Conservation (phyloP, 2,888 invertebrate genomes). For the Lasioglossum malachurum region DNA sequence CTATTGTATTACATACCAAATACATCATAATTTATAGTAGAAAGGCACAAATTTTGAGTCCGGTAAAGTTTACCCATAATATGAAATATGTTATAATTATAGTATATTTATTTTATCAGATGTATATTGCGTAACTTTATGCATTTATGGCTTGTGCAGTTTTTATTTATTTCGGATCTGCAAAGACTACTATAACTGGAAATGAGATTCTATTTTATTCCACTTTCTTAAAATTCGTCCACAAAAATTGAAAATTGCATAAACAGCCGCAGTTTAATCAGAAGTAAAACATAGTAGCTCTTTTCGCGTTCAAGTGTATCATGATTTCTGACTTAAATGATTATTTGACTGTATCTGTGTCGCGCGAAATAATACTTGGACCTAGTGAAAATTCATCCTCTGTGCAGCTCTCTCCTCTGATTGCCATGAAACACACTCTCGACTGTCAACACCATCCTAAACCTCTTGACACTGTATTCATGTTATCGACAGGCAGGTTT, state of each 20-base stretch:
- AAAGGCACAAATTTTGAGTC: no score
- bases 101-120: background rate
- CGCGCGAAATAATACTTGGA: background rate
- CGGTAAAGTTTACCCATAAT: no score
- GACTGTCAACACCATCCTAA: constrained; percentile 7
- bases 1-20: no score
- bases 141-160: no score
- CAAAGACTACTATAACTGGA: no score
- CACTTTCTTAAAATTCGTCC: no score
- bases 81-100: no score
- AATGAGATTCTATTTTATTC: no score
- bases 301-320: background rate
- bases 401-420: background rate
- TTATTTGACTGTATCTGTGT: background rate
- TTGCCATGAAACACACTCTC: background rate
- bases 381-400: background rate
- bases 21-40: no score
- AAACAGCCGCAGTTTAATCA: background rate
- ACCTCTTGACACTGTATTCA: background rate
- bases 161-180: no score
- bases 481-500: background rate
- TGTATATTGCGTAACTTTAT: no score
- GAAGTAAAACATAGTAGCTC: background rate
- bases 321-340: background rate
- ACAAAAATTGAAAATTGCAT: no score